Evolutionary conservation across 2,888 invertebrate species (phyloP).

Genomic region (Lathronympha strigana): DNA sequence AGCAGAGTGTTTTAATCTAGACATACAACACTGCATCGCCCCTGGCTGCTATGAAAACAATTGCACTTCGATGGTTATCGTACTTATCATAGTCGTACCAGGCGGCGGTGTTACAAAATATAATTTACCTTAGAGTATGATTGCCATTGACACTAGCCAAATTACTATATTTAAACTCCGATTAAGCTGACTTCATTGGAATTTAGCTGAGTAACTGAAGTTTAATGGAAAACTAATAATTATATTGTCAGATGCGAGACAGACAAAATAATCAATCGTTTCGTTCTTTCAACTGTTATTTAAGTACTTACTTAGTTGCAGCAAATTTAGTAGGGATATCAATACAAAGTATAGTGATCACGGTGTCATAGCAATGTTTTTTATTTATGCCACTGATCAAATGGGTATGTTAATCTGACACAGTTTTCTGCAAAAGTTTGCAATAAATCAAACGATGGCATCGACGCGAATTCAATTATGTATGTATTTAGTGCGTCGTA

Average conservation of each 20-base stretch:
- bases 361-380: too few species aligned
- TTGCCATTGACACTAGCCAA: slow-evolving; percentile 15
- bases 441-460: too few species aligned
- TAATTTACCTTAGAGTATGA: slow-evolving; percentile 30
- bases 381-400: too few species aligned
- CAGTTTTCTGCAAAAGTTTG: too few species aligned
- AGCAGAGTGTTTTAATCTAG: slow-evolving; percentile 35
- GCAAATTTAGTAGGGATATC: background rate
- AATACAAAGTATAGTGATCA: background rate
- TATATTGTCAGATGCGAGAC: slow-evolving; percentile 19
- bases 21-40: slow-evolving; percentile 43
- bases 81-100: too few species aligned
- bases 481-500: too few species aligned
- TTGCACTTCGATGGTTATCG: slow-evolving; percentile 56
- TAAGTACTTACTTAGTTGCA: background rate
- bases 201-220: slow-evolving; percentile 23
- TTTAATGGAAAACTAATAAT: slow-evolving; percentile 24
- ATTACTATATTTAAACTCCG: slow-evolving; percentile 27
- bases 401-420: too few species aligned
- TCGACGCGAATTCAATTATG: too few species aligned
- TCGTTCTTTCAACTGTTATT: slow-evolving; percentile 4
- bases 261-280: slow-evolving; percentile 22
- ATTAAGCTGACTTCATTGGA: slow-evolving; percentile 30
- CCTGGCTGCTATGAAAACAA: slow-evolving; percentile 58
- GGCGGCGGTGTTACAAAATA: slow-evolving; percentile 53